These are phyloP conservation scores for Lypha dubia DNA, from an alignment of 2,888 invertebrate species.

Conservation along the genomic window DNA sequence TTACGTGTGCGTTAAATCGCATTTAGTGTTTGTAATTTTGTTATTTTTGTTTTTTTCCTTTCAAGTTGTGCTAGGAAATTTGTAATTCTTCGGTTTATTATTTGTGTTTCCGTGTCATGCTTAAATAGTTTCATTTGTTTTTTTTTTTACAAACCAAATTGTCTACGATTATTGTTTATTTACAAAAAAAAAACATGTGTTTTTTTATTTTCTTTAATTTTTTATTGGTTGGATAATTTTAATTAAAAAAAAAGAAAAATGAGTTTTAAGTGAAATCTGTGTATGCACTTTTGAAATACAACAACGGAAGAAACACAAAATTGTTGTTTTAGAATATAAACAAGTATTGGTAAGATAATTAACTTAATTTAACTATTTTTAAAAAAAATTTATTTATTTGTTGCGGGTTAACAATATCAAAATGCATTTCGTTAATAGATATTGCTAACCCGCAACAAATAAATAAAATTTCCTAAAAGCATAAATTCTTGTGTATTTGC, in stretches of 20 bases:
- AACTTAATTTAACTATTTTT: background rate
- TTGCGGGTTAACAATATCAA: too few species aligned
- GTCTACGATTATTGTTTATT: conserved; percentile 37
- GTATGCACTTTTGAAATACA: conserved; percentile 24
- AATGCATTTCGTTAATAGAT: too few species aligned
- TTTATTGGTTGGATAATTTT: background rate
- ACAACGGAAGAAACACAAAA: conserved; percentile 1
- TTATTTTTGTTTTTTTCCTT: conserved; percentile 13
- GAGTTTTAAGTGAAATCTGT: conserved; percentile 6
- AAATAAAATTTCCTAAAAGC: too few species aligned
- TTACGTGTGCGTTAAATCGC: conserved; percentile 39
- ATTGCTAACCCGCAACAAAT: too few species aligned
- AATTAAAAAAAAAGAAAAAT: too few species aligned
- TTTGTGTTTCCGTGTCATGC: conserved; percentile 42
- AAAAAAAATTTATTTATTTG: too few species aligned
- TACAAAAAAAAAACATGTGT: conserved; percentile 9
- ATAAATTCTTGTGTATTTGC: too few species aligned
- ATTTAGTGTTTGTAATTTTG: conserved; percentile 30
- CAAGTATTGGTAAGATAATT: conserved; percentile 43
- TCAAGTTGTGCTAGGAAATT: conserved; percentile 23
- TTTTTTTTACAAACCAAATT: conserved; percentile 43
- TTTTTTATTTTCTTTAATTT: background rate
- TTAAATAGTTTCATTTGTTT: conserved; percentile 13
- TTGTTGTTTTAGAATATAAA: conserved; percentile 21
- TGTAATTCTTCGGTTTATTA: conserved; percentile 31